Evolutionary conservation across 2,113 vertebrate species (phyloP).

Genomic region (Mormyrus lacerda): DNA sequence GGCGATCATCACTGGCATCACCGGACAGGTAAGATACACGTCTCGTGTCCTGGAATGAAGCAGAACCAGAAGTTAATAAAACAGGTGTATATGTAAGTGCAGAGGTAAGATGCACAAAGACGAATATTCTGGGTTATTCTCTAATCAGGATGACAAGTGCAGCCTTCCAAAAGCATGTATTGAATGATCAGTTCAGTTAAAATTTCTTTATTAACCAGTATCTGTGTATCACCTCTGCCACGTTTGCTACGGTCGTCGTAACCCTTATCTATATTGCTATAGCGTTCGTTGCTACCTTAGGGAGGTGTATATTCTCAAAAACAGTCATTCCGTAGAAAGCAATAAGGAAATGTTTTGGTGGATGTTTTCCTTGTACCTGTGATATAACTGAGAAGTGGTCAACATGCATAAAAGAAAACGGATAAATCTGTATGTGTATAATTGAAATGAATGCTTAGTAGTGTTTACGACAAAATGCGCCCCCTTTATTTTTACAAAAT

Average conservation of each 20-base stretch:
- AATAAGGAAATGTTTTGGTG: neutral
- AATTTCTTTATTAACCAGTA: neutral
- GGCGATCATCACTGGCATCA: conserved; percentile 26
- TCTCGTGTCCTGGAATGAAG: neutral
- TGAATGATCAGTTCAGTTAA: neutral
- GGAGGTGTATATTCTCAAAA: neutral
- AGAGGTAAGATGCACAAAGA: neutral
- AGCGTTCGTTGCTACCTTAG: neutral
- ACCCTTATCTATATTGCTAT: neutral
- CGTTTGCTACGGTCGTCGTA: no score
- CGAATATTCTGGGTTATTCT: neutral
- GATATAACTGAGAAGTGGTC: neutral
- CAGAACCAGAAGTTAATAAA: neutral
- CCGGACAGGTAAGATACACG: conserved; percentile 16
- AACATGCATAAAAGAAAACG: neutral
- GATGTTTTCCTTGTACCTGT: neutral
- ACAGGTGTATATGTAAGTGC: neutral
- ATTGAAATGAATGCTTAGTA: neutral
- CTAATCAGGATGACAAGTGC: neutral
- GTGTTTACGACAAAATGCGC: neutral
- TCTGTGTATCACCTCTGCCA: neutral
- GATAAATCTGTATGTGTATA: neutral
- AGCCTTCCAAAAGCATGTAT: neutral
- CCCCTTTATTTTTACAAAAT: neutral
- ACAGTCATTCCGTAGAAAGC: neutral